phyloP scores from a whole-genome alignment of 2,797 vertebrate genomes.

The Caiman crocodilus region DNA sequence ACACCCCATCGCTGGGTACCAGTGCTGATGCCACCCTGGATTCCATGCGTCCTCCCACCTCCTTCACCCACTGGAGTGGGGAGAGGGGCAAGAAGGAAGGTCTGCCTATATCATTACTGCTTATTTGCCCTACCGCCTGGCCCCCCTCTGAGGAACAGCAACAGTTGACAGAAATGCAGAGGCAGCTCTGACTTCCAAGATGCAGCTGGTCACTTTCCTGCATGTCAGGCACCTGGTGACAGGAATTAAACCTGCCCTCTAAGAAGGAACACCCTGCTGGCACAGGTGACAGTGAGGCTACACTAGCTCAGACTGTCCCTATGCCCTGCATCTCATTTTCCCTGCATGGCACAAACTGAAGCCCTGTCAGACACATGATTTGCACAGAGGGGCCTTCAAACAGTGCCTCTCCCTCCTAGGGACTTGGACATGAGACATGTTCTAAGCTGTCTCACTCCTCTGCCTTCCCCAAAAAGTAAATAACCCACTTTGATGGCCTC shows the following conservation, averaged over 20 bases:
- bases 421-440: not conserved
- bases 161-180: not conserved
- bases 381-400: not conserved
- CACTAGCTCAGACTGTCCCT: not conserved
- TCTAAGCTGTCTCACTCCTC: not conserved
- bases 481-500: too few species aligned
- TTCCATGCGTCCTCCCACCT: not conserved
- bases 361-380: not conserved
- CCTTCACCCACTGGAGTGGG: conserved; percentile 6
- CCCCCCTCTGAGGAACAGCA: not conserved
- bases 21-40: not conserved
- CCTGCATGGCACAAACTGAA: not conserved
- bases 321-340: not conserved
- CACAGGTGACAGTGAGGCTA: not conserved
- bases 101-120: not conserved
- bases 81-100: not conserved
- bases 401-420: not conserved
- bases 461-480: not conserved
- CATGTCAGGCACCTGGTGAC: not conserved
- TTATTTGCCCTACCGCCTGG: not conserved
- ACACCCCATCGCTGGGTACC: not conserved
- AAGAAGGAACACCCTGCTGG: not conserved
- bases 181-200: not conserved
- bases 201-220: not conserved
- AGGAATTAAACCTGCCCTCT: not conserved